Evolutionary conservation across 2,888 invertebrate genomes (phyloP).

Genomic region (Lydus trimaculatus): DNA sequence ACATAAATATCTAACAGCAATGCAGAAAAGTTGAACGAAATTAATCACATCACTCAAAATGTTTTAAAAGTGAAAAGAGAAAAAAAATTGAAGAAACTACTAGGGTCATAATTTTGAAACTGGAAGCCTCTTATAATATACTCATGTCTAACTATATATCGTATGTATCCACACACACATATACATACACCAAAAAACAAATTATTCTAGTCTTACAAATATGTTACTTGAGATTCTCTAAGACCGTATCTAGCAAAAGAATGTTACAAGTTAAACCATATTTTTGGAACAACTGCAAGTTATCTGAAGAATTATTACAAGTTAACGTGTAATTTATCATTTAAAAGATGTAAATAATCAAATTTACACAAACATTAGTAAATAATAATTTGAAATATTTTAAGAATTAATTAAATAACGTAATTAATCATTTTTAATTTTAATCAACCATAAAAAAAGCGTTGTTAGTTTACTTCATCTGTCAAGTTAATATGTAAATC

Average conservation of each 20-base stretch:
- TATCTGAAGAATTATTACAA: slow-evolving; percentile 6
- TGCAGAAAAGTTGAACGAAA: slow-evolving; percentile 15
- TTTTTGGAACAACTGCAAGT: slow-evolving; percentile 2
- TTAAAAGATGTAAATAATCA: not conserved
- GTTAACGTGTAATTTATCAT: slow-evolving; percentile 5
- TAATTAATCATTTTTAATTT: not conserved
- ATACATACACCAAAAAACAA: slow-evolving; percentile 8
- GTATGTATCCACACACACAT: no score
- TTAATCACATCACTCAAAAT: slow-evolving; percentile 1
- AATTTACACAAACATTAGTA: slow-evolving; percentile 6
- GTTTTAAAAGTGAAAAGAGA: not conserved
- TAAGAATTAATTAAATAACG: not conserved
- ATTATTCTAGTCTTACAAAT: slow-evolving; percentile 11
- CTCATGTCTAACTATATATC: slow-evolving; percentile 9
- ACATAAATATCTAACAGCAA: slow-evolving; percentile 13
- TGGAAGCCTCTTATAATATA: slow-evolving; percentile 11
- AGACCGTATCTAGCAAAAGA: slow-evolving; percentile 6
- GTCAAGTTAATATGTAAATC: not conserved
- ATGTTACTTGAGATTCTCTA: slow-evolving; percentile 11
- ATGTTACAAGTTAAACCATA: slow-evolving; percentile 7
- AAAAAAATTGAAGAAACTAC: not conserved
- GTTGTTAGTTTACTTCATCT: not conserved
- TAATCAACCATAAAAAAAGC: no score
- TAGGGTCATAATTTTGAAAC: slow-evolving; percentile 14
- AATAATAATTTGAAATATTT: slow-evolving; percentile 1